These are phyloP conservation scores for Leptinotarsa peninsularis DNA, from an alignment of 2,888 invertebrate species.

Conservation along the genomic window DNA sequence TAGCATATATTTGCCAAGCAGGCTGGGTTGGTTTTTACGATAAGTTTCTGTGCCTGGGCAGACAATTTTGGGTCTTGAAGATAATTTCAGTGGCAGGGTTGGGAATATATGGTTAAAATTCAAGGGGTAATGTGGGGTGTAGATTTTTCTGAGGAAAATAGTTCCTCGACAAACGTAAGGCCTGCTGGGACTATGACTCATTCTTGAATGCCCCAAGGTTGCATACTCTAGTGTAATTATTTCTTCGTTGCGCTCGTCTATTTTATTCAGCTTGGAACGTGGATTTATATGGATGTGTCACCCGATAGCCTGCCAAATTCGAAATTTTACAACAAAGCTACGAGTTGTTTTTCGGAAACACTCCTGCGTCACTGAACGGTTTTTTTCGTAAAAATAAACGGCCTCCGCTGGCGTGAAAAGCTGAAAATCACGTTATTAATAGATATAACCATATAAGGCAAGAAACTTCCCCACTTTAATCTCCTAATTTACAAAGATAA, in stretches of 20 bases:
- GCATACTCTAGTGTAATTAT: slow-evolving; percentile 8
- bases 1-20: slow-evolving; percentile 46
- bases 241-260: slow-evolving; percentile 13
- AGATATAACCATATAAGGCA: slow-evolving; percentile 14
- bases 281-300: slow-evolving; percentile 58
- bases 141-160: neutral
- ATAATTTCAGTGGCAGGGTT: neutral
- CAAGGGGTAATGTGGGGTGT: slow-evolving; percentile 1
- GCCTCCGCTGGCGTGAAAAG: neutral
- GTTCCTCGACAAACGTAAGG: neutral
- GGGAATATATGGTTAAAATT: neutral
- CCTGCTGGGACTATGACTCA: slow-evolving; percentile 34
- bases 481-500: neutral
- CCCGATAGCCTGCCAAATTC: slow-evolving; percentile 48
- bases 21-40: slow-evolving; percentile 12
- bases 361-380: neutral
- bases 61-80: neutral
- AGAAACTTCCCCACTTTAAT: neutral
- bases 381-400: slow-evolving; percentile 3
- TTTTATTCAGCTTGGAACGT: slow-evolving; percentile 33
- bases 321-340: slow-evolving; percentile 4
- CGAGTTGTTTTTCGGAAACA: neutral
- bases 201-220: slow-evolving; percentile 38
- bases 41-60: neutral
- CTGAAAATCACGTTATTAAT: neutral